A percentile compares a stretch with the other conserved stretches of the same genome.
Evolutionary conservation across 1,140 invertebrate species (phyloP).

Genomic region (Aphelinus certus): DNA sequence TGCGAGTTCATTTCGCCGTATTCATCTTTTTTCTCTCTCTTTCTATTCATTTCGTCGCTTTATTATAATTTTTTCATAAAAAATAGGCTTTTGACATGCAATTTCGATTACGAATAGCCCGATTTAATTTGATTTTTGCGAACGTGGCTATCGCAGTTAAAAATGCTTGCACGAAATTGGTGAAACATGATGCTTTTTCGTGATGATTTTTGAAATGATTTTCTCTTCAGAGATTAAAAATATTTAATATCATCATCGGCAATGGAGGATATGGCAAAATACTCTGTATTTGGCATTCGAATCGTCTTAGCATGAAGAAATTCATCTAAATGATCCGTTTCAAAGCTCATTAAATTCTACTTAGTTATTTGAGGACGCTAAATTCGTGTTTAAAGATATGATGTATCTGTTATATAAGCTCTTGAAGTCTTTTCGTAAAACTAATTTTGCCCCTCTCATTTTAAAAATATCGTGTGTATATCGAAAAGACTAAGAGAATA

Average conservation of each 20-base stretch:
- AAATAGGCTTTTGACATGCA: constrained; percentile 24
- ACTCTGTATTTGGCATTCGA: constrained; percentile 42
- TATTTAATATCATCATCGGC: constrained; percentile 27
- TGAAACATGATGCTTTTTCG: constrained; percentile 25
- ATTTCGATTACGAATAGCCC: constrained; percentile 7
- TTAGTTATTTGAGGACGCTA: constrained; percentile 17
- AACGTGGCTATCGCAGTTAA: constrained; percentile 12
- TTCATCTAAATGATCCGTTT: constrained; percentile 8
- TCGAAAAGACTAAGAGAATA: constrained; percentile 11
- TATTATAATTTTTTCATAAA: constrained; percentile 18
- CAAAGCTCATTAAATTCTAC: constrained; percentile 38
- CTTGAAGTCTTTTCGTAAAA: constrained; percentile 24
- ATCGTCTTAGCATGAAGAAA: constrained; percentile 27
- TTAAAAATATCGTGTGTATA: constrained; percentile 7
- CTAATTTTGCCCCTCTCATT: not conserved
- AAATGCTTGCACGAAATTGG: constrained; percentile 33
- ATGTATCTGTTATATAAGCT: constrained; percentile 18
- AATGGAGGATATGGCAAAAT: constrained; percentile 44
- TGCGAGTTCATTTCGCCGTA: constrained; percentile 55
- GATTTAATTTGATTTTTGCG: constrained; percentile 8
- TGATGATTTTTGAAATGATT: constrained; percentile 9
- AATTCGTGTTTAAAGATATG: constrained; percentile 10
- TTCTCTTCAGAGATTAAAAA: constrained; percentile 35
- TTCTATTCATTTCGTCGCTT: constrained; percentile 5
- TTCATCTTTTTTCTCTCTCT: constrained; percentile 40